These are phyloP conservation scores for Centropyge bicolor DNA, from an alignment of 2,797 vertebrate species.

Conservation along the genomic window DNA sequence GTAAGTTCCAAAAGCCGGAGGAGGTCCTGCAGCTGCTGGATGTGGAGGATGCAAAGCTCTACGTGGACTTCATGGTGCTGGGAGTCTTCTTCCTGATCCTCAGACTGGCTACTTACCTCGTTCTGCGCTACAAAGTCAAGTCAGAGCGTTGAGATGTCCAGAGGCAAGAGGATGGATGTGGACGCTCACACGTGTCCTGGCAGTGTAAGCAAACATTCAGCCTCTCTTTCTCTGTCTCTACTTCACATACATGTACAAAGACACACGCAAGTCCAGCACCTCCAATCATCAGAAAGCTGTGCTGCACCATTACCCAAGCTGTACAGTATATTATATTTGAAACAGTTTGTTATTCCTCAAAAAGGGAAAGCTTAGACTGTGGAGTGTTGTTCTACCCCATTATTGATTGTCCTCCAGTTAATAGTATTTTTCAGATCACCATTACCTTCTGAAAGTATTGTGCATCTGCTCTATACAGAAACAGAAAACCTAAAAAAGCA, in stretches of 20 bases:
- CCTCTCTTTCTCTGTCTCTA: constrained; percentile 49
- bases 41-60: constrained; percentile 96
- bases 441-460: constrained; percentile 51
- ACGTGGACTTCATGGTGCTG: constrained; percentile 96
- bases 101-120: constrained; percentile 94
- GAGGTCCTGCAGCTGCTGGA: constrained; percentile 94
- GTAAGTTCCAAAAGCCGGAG: constrained; percentile 94
- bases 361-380: constrained; percentile 31
- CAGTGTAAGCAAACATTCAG: constrained; percentile 58
- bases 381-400: constrained; percentile 26
- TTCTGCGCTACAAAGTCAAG: constrained; percentile 97
- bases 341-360: constrained; percentile 41
- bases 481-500: constrained; percentile 55
- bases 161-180: constrained; percentile 22
- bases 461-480: constrained; percentile 57
- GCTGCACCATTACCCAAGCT: constrained; percentile 58
- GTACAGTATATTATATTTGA: constrained; percentile 53
- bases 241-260: constrained; percentile 48
- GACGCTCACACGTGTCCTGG: constrained; percentile 41
- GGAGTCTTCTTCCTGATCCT: constrained; percentile 94
- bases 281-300: constrained; percentile 44
- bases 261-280: constrained; percentile 44
- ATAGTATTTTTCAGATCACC: constrained; percentile 49
- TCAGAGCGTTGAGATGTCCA: constrained; percentile 89
- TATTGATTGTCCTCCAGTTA: constrained; percentile 29